Evolutionary conservation across 2,113 vertebrate genomes (phyloP).

Genomic region (Lamprologus lemairii): DNA sequence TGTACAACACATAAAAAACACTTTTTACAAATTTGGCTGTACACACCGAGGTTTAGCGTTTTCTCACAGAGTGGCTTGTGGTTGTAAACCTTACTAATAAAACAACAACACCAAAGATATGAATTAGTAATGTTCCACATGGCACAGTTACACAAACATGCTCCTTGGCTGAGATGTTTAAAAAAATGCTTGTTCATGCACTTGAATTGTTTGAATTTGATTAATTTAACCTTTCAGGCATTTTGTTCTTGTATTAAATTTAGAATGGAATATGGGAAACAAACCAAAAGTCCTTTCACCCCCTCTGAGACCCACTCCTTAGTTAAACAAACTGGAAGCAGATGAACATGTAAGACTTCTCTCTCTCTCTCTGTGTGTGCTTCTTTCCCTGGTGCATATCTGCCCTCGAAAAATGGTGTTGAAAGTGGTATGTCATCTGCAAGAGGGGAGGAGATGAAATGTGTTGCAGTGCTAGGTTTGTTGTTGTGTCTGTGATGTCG

Average conservation of each 20-base stretch:
- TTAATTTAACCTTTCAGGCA: background rate
- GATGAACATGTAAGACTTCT: background rate
- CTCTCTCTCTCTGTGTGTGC: background rate
- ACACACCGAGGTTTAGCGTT: background rate
- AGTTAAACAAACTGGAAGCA: background rate
- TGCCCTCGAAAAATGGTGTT: constrained; percentile 21
- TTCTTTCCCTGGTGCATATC: background rate
- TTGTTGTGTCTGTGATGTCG: background rate
- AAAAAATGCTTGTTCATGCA: background rate
- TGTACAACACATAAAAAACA: background rate
- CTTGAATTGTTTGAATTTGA: background rate
- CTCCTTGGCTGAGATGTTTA: background rate
- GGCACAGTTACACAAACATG: background rate
- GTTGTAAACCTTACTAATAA: background rate
- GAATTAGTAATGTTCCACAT: background rate
- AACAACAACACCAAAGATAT: background rate
- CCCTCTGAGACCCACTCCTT: background rate
- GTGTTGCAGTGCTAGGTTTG: constrained; percentile 1
- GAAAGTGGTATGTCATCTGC: constrained; percentile 37
- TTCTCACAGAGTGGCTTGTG: background rate
- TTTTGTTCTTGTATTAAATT: background rate
- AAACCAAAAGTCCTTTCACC: background rate
- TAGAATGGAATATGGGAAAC: background rate
- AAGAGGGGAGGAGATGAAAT: background rate
- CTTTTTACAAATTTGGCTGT: background rate